Percentiles rank a stretch among this genome's conserved stretches.
These are phyloP conservation scores for Listronotus oregonensis DNA, from an alignment of 1,140 invertebrate species.

Conservation along the genomic window DNA sequence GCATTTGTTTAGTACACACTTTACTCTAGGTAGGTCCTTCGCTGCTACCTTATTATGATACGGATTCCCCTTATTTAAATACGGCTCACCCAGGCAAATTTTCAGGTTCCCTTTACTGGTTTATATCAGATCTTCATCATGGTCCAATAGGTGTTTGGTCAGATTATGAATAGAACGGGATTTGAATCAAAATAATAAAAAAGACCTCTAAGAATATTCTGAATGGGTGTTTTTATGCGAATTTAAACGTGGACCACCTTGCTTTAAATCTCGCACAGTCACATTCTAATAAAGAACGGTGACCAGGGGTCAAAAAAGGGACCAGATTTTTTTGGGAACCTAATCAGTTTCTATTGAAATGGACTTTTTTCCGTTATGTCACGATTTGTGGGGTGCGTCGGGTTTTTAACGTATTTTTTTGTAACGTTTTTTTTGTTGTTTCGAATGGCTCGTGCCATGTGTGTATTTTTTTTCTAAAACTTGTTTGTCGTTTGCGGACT, in stretches of 20 bases:
- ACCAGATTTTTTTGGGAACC: constrained; percentile 30
- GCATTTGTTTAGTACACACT: neutral
- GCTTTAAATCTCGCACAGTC: constrained; percentile 26
- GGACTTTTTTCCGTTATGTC: constrained; percentile 41
- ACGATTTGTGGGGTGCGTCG: constrained; percentile 16
- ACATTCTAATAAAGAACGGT: constrained; percentile 29
- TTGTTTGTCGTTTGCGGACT: constrained; percentile 15
- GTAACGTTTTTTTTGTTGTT: constrained; percentile 30
- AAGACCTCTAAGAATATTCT: constrained; percentile 22
- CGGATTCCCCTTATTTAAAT: constrained; percentile 39
- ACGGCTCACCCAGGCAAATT: constrained; percentile 16
- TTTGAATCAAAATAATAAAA: constrained; percentile 38
- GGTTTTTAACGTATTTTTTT: constrained; percentile 45
- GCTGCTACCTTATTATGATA: constrained; percentile 17
- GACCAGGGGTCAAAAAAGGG: constrained; percentile 45
- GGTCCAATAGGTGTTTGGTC: constrained; percentile 26
- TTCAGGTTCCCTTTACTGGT: constrained; percentile 7
- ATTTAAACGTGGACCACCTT: constrained; percentile 37
- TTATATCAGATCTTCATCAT: neutral
- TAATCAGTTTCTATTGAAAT: constrained; percentile 36
- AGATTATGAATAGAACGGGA: constrained; percentile 31
- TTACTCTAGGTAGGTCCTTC: neutral
- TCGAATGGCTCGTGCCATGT: constrained; percentile 30
- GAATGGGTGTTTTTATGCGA: constrained; percentile 38
- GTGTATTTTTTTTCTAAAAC: constrained; percentile 14